These are phyloP conservation scores for Choristoneura fumiferana DNA, from an alignment of 1,140 invertebrate species.

Conservation along the genomic window DNA sequence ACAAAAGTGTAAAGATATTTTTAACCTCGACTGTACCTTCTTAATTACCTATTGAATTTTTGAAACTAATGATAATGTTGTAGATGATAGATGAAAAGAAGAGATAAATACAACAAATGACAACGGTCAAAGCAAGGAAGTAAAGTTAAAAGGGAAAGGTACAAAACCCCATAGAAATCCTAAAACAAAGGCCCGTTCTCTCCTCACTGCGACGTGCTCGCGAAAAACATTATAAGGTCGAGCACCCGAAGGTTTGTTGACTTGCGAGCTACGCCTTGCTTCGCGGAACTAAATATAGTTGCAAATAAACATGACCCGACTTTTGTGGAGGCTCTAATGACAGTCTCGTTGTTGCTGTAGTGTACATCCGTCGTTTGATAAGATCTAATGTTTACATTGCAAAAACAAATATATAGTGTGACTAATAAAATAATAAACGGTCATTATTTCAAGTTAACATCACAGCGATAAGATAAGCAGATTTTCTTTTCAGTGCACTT, in stretches of 20 bases:
- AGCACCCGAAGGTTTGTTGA: slow-evolving; percentile 52
- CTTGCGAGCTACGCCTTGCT: slow-evolving; percentile 26
- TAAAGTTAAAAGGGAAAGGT: slow-evolving; percentile 6
- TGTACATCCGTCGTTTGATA: no score
- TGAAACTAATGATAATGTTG: no score
- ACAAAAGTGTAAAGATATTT: no score
- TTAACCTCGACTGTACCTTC: no score
- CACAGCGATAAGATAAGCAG: slow-evolving; percentile 2
- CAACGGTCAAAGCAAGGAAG: background rate
- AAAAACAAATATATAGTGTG: no score
- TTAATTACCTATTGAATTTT: no score
- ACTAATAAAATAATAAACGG: background rate
- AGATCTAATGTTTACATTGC: no score
- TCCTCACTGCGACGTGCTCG: slow-evolving; percentile 35
- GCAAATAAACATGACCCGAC: background rate
- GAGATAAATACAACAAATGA: no score
- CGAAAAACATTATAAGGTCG: slow-evolving; percentile 53
- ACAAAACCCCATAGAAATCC: background rate
- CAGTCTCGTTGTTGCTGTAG: no score
- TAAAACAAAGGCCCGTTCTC: background rate
- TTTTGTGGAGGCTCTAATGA: background rate
- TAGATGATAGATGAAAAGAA: no score
- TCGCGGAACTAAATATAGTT: slow-evolving; percentile 19
- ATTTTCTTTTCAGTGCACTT: background rate
- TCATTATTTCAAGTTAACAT: background rate